phyloP scores from a whole-genome alignment of 37 sponge, comb jelly and placozoan species.

The Axinella damicornis region DNA sequence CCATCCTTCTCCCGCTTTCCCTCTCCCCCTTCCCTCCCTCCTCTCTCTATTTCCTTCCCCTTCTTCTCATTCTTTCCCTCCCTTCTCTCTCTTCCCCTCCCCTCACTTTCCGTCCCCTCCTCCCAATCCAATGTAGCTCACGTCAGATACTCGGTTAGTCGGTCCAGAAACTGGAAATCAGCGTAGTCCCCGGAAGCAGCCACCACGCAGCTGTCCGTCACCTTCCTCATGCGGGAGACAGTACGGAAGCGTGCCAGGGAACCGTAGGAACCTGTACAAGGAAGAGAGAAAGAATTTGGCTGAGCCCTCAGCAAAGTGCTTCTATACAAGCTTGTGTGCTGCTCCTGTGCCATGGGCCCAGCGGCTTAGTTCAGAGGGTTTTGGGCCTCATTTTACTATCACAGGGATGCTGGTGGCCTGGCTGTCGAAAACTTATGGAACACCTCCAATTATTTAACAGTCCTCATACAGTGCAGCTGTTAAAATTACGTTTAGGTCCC shows the following conservation, averaged over 20 bases:
- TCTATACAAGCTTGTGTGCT: too few species aligned
- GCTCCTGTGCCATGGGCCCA: too few species aligned
- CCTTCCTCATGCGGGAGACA: slow-evolving; percentile 79
- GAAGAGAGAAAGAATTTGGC: too few species aligned
- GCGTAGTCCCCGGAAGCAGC: slow-evolving; percentile 94
- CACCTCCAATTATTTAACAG: too few species aligned
- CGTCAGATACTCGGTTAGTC: slow-evolving; percentile 50
- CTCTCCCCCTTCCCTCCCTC: not conserved
- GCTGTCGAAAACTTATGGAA: too few species aligned
- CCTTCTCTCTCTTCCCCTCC: not conserved
- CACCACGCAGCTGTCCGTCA: slow-evolving; percentile 80
- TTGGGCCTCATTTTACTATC: too few species aligned
- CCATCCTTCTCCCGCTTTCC: slow-evolving; percentile 18
- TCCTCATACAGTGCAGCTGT: too few species aligned
- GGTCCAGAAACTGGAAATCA: slow-evolving; percentile 86
- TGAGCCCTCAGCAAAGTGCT: too few species aligned
- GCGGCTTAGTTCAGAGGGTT: too few species aligned
- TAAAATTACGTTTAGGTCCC: too few species aligned
- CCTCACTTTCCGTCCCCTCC: not conserved
- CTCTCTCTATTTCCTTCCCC: not conserved
- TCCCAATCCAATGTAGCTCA: not conserved
- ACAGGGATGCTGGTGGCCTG: too few species aligned
- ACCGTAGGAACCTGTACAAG: slow-evolving; percentile 88
- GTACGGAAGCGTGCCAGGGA: slow-evolving; percentile 89
- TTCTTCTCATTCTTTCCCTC: not conserved